Evolutionary conservation across 2,113 vertebrate species (phyloP).

Genomic region (Poeciliopsis retropinna): DNA sequence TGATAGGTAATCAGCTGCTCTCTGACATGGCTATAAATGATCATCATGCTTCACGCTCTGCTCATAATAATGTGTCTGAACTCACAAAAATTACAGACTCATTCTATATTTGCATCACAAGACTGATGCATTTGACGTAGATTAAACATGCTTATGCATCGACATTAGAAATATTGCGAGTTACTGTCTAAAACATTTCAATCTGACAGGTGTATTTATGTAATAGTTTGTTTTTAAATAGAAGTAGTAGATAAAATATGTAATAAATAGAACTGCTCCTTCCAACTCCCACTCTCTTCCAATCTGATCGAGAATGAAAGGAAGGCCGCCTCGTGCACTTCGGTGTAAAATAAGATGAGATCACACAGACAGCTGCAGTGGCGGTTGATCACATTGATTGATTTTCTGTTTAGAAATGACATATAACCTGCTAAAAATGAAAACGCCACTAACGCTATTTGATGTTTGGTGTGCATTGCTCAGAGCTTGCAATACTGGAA

Average conservation of each 20-base stretch:
- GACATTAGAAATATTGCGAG: conserved; percentile 2
- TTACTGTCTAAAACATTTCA: neutral
- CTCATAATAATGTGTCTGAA: conserved; percentile 63
- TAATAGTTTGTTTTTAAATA: neutral
- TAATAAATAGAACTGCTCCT: neutral
- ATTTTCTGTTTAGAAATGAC: conserved; percentile 40
- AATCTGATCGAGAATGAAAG: neutral
- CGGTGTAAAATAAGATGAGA: conserved; percentile 8
- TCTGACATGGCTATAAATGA: conserved; percentile 52
- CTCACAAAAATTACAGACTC: conserved; percentile 46
- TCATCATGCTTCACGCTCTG: conserved; percentile 45
- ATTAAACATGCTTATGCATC: conserved; percentile 6
- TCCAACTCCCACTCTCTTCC: conserved; percentile 2
- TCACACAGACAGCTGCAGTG: conserved; percentile 13
- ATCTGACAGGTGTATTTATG: neutral
- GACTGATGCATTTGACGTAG: neutral
- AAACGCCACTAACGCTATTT: conserved; percentile 29
- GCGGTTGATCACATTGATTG: conserved; percentile 35
- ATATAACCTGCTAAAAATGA: conserved; percentile 20
- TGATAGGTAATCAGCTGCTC: conserved; percentile 62
- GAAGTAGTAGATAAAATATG: too few relatives aligned
- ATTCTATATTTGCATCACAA: conserved; percentile 49
- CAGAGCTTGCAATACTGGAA: conserved; percentile 24
- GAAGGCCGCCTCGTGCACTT: neutral
- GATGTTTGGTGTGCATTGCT: conserved; percentile 12